These are phyloP conservation scores for Eupithecia exiguata DNA, from an alignment of 2,888 invertebrate genomes.

Conservation along the genomic window DNA sequence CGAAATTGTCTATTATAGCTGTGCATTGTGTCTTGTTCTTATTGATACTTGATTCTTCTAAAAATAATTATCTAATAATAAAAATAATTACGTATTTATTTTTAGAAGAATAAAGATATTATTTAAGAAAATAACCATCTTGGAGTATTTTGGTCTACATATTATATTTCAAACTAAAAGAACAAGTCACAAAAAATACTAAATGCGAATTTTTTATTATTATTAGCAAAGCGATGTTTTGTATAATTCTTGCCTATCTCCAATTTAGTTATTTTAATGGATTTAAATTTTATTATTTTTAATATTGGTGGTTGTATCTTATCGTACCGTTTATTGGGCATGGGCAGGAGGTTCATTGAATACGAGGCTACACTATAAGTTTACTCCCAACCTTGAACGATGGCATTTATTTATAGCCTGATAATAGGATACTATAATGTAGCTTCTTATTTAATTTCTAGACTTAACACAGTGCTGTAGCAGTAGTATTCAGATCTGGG, in stretches of 20 bases:
- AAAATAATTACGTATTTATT: not conserved
- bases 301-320: conserved; percentile 16
- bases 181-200: conserved; percentile 45
- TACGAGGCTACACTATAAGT: conserved; percentile 24
- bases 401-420: not conserved
- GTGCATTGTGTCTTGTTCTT: conserved; percentile 66
- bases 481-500: conserved; percentile 75
- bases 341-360: conserved; percentile 34
- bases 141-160: not conserved
- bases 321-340: conserved; percentile 25
- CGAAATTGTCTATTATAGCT: conserved; percentile 64
- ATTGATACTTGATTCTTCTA: conserved; percentile 38
- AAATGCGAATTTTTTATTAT: conserved; percentile 55
- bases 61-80: too few relatives aligned
- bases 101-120: not conserved
- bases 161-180: conserved; percentile 28
- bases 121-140: not conserved
- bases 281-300: conserved; percentile 14
- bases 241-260: conserved; percentile 45
- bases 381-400: not conserved
- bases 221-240: conserved; percentile 56
- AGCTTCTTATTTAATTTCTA: conserved; percentile 28
- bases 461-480: conserved; percentile 54
- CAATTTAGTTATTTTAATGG: conserved; percentile 21
- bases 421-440: conserved; percentile 21